Conservation (phyloP, 2,113 vertebrate genomes). For the Seriola dumerili region DNA sequence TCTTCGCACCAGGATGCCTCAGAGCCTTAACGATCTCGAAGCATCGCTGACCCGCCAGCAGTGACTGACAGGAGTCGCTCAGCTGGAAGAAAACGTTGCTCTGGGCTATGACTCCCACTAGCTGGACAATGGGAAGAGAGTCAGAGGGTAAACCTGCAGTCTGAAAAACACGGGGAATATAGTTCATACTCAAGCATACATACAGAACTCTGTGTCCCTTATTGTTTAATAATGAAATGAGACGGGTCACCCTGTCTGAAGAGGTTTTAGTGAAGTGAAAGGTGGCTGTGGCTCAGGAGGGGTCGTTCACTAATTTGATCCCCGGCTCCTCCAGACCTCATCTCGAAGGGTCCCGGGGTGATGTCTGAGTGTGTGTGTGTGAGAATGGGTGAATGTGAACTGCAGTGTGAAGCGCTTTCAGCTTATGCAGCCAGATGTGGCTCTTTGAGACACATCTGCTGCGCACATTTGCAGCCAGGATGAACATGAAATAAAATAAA, state of each 20-base stretch:
- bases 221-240: neutral
- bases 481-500: neutral
- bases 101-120: conserved; percentile 22
- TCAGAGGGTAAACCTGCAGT: conserved; percentile 15
- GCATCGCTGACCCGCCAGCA: conserved; percentile 32
- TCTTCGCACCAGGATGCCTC: conserved; percentile 48
- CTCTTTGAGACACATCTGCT: neutral
- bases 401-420: too few relatives aligned
- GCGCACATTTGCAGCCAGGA: neutral
- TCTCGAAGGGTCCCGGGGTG: too few relatives aligned
- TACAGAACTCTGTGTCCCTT: neutral
- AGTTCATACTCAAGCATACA: neutral
- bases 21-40: conserved; percentile 53
- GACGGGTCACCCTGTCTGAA: neutral
- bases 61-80: conserved; percentile 60
- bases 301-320: too few relatives aligned
- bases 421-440: neutral
- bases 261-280: neutral
- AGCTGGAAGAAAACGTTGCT: conserved; percentile 43
- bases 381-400: too few relatives aligned
- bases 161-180: neutral
- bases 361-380: too few relatives aligned
- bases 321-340: too few relatives aligned
- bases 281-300: too few relatives aligned
- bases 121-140: conserved; percentile 1